Conservation (phyloP, 2,113 vertebrate genomes). For the Piprites chloris region DNA sequence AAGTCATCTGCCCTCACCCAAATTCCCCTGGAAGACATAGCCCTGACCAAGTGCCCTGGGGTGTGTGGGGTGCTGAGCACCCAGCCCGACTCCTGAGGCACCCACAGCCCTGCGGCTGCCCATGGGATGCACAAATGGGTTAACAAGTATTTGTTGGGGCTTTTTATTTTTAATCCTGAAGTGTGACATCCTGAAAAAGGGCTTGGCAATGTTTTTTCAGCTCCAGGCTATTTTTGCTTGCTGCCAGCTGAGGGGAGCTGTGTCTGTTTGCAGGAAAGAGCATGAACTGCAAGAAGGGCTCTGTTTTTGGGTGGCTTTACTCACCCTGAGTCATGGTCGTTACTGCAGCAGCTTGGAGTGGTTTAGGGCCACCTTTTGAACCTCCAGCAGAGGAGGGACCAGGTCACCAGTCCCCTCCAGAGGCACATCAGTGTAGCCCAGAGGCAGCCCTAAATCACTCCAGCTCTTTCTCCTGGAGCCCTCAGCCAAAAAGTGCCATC, state of each 20-base stretch:
- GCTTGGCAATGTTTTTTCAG: background rate
- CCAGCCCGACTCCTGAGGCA: fast-evolving
- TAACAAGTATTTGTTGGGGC: background rate
- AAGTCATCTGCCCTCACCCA: fast-evolving
- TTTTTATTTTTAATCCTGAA: background rate
- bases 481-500: background rate
- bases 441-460: background rate
- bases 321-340: fast-evolving
- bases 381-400: background rate
- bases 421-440: background rate
- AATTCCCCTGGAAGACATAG: background rate
- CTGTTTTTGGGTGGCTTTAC: background rate
- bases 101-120: fast-evolving
- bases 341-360: background rate
- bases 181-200: background rate
- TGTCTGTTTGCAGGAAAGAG: background rate
- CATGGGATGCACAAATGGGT: background rate
- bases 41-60: background rate
- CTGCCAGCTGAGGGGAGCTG: background rate
- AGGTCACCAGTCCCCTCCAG: background rate
- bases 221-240: background rate
- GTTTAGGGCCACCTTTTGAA: background rate
- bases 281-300: background rate
- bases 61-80: background rate
- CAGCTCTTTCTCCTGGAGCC: background rate